Evolutionary conservation across 2,113 vertebrate species (phyloP), one percentile per base, ranked within the genome.

Genomic region (Vireo altiloquus): DNA sequence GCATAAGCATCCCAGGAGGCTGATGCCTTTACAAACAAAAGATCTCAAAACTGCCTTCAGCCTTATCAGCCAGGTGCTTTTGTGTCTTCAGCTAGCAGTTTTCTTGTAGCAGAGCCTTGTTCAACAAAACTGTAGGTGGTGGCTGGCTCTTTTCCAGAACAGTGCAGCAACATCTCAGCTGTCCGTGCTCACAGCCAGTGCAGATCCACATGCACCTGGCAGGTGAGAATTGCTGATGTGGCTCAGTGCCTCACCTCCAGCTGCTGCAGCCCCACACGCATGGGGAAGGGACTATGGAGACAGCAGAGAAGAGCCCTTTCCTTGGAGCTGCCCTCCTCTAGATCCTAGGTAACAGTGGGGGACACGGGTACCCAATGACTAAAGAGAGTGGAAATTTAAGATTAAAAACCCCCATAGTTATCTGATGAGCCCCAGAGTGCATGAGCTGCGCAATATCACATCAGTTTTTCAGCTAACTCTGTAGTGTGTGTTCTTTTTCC

Each of bases 381-480:
- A 50, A 65, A 76, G 25, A 82, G 33, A 54, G 18, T 59, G 37
- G 42, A 88, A 42, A 79, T 75, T 52, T 31, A 49, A 59, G 50
- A 30, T 35, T 80, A 15, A 68, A 84, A 82, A 0, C 1, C 2
- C 17, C 13, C 0, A 1, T 49, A 21, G 15, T 82, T 49, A 39
- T n/a, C 31, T 10, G 3, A 17, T 24, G 23, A 49, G 39, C 47
- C 68, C 17, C 23, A 49, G 35, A 23, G 17, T 50, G 30, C 8
- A 20, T 52, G 76, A 92, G 56, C 40, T 52, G 47, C 44, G 40
- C 1, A 3, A 23, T n/a, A 33, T 44, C 60, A 28, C 15, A 4
- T 1, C 4, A 50, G 22, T 56, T 91, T 83, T 90, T 46, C 76
- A 68, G 70, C 53, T 57, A 40, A 57, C 19, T 61, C 63, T n/a